A percentile compares a stretch with the other conserved stretches of the same genome.
These are phyloP conservation scores for Perca schrenkii DNA, from an alignment of 2,113 vertebrate genomes.

Conservation along the genomic window DNA sequence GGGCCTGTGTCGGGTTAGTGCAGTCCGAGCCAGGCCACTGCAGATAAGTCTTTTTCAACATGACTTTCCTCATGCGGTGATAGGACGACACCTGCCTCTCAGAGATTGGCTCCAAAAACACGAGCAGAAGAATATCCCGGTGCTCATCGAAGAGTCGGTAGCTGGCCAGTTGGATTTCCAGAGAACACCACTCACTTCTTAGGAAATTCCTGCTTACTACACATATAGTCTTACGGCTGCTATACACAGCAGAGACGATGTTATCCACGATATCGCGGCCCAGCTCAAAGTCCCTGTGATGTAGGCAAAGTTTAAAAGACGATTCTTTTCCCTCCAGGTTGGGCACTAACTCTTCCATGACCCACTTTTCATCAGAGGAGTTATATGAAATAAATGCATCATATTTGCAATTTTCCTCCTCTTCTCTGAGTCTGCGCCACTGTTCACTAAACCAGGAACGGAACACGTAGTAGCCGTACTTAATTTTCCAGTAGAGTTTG, in stretches of 20 bases:
- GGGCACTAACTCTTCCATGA: slow-evolving; percentile 85
- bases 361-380: slow-evolving; percentile 87
- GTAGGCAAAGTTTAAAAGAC: slow-evolving; percentile 87
- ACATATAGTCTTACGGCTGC: slow-evolving; percentile 89
- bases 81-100: slow-evolving; percentile 86
- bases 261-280: slow-evolving; percentile 89
- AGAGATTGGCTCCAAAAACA: slow-evolving; percentile 88
- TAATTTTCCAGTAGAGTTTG: slow-evolving; percentile 86
- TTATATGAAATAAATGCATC: slow-evolving; percentile 93
- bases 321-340: slow-evolving; percentile 83
- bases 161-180: slow-evolving; percentile 92
- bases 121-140: slow-evolving; percentile 87
- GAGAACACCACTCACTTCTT: slow-evolving; percentile 87
- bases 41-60: slow-evolving; percentile 89
- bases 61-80: slow-evolving; percentile 90
- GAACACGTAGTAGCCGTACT: slow-evolving; percentile 88
- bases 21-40: slow-evolving; percentile 86
- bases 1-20: slow-evolving; percentile 74
- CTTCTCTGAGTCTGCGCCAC: slow-evolving; percentile 84
- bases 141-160: slow-evolving; percentile 90
- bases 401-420: slow-evolving; percentile 83
- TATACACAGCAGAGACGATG: slow-evolving; percentile 89
- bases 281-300: slow-evolving; percentile 90
- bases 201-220: slow-evolving; percentile 89
- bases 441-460: slow-evolving; percentile 84